Percentiles rank a stretch among this genome's conserved stretches.
These are phyloP conservation scores for Lypha dubia DNA, from an alignment of 2,888 invertebrate species.

Conservation along the genomic window DNA sequence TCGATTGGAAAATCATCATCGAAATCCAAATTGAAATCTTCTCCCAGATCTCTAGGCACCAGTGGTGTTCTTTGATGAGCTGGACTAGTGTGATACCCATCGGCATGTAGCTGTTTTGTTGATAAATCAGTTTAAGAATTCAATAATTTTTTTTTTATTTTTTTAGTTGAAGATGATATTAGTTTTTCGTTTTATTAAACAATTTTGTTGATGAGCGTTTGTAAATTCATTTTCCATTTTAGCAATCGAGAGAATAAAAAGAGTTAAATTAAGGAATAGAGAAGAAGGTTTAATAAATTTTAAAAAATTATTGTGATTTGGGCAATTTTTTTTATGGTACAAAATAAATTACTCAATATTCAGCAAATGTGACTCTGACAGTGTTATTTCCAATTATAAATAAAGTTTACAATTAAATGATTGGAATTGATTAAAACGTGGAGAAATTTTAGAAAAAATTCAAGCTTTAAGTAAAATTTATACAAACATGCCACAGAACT, in stretches of 20 bases:
- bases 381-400: conserved; percentile 1
- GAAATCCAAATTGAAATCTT: conserved; percentile 86
- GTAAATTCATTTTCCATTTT: conserved; percentile 33
- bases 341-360: conserved; percentile 66
- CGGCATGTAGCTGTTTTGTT: conserved; percentile 89
- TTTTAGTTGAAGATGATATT: no score
- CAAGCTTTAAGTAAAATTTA: no score
- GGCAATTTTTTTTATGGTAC: background rate
- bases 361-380: conserved; percentile 30
- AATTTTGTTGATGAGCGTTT: conserved; percentile 24
- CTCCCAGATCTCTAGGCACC: conserved; percentile 89
- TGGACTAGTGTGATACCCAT: conserved; percentile 94
- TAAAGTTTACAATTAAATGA: conserved; percentile 20
- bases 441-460: conserved; percentile 6
- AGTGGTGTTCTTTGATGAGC: conserved; percentile 89
- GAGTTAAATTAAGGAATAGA: conserved; percentile 1
- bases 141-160: no score
- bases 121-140: conserved; percentile 50
- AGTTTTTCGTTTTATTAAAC: conserved; percentile 21
- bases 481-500: no score
- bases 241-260: background rate
- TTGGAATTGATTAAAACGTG: conserved; percentile 66
- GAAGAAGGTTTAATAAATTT: background rate
- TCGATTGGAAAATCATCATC: conserved; percentile 83
- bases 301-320: conserved; percentile 10